Evolutionary conservation across 2,888 invertebrate species (phyloP), one percentile per base, ranked within the genome.

Genomic region (Bellardia pandia): DNA sequence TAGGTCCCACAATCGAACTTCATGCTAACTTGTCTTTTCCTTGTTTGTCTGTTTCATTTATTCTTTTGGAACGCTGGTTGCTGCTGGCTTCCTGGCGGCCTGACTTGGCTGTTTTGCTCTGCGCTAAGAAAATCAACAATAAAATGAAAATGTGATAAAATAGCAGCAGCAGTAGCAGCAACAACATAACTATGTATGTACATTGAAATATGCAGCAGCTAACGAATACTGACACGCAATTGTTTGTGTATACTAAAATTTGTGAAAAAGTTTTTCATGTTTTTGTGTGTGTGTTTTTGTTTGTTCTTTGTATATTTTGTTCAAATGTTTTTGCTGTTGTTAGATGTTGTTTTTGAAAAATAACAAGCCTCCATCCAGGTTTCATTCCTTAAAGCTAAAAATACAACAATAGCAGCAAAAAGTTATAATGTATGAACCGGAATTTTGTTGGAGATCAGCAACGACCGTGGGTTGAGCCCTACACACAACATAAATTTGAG

Each of bases 191-290:
- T 23, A 23, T 23, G 23, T 23, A 23, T 1, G 1, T 23, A 23
- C 23, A 23, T 45, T 45, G 45, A 60, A 69, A 37, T 64, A 88
- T 75, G 79, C 78, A 86, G 86, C 85, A 74, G 66, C 58, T 48
- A 74, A 68, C 56, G 71, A 81, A 80, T 64, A 82, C 80, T 69
- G 75, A 76, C 87, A 89, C 88, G 88, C 88, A 83, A 89, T 85
- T 84, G 60, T 88, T 88, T 89, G 82, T 89, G 85, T 89, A 88
- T 82, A 88, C 88, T 68, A 66, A 81, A 83, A 88, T 81, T 23
- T 23, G 23, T 77, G 69, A 78, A 86, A 85, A 76, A 79, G 58
- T 74, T 85, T 85, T 75, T 75, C 75, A 79, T 79, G 60, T 30
- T 58, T 16, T 2, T 3, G 14, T n/a, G 53, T 42, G 11, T 72